These are phyloP conservation scores for Trichomalopsis sarcophagae DNA, from an alignment of 1,140 invertebrate genomes.

Conservation along the genomic window DNA sequence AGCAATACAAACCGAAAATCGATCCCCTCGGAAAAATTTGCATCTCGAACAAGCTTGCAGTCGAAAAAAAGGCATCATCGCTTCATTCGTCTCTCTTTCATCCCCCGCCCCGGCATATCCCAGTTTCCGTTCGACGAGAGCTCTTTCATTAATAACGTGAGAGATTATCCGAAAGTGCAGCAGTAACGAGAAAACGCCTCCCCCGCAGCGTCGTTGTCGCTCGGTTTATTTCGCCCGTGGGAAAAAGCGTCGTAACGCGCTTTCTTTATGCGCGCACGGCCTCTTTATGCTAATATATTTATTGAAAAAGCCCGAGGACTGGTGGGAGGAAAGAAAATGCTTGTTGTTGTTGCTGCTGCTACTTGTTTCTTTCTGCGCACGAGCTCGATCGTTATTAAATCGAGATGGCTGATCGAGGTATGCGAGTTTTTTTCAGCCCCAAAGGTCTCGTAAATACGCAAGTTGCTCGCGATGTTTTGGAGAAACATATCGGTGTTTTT, in stretches of 20 bases:
- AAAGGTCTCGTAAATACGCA: background rate
- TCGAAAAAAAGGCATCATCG: background rate
- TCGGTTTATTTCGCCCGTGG: background rate
- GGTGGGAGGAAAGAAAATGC: background rate
- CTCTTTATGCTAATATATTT: conserved; percentile 23
- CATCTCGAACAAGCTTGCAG: background rate
- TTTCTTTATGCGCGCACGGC: background rate
- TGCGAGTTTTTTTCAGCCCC: background rate
- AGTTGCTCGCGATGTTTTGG: background rate
- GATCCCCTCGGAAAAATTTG: background rate
- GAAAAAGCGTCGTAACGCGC: conserved; percentile 3
- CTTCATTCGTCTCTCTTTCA: background rate
- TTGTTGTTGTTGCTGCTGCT: background rate
- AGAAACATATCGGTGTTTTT: background rate
- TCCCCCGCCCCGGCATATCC: background rate
- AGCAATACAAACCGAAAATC: background rate
- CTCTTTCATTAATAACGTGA: background rate
- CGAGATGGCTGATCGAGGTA: background rate
- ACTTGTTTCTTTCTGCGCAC: background rate
- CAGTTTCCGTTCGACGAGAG: conserved; percentile 5
- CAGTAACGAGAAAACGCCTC: background rate
- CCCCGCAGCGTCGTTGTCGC: background rate
- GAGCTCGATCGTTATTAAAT: conserved; percentile 11
- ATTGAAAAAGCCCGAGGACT: background rate
- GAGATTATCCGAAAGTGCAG: conserved; percentile 16